A percentile compares a stretch with the other conserved stretches of the same genome.
These are phyloP conservation scores for Ptiloglossa arizonensis DNA, from an alignment of 1,140 invertebrate genomes.

Conservation along the genomic window DNA sequence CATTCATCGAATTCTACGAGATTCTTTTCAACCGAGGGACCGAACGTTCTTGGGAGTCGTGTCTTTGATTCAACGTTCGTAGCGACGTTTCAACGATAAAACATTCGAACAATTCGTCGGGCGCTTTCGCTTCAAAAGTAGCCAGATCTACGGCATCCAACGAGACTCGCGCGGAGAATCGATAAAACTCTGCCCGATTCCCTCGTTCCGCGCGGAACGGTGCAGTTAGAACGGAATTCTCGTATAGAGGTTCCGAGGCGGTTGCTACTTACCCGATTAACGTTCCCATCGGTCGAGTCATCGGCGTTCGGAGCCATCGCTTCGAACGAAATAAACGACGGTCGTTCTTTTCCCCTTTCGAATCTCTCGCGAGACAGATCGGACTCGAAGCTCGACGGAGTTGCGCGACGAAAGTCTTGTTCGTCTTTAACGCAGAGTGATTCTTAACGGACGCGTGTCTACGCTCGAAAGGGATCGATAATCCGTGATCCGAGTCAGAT, in stretches of 20 bases:
- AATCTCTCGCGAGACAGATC: neutral
- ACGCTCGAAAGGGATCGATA: too few relatives aligned
- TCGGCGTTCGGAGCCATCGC: slow-evolving; percentile 1
- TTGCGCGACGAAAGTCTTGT: neutral
- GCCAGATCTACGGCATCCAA: neutral
- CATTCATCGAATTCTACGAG: too few relatives aligned
- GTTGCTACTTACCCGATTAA: slow-evolving; percentile 43
- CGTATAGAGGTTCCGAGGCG: slow-evolving; percentile 2
- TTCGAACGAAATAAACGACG: slow-evolving; percentile 29
- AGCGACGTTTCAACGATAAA: neutral
- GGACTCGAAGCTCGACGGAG: neutral
- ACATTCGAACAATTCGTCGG: neutral
- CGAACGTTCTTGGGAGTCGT: neutral
- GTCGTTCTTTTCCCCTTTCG: neutral
- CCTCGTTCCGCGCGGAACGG: neutral
- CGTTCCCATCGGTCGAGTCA: slow-evolving; percentile 20
- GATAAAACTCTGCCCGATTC: slow-evolving; percentile 16
- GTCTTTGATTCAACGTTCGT: neutral
- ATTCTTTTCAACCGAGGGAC: too few relatives aligned
- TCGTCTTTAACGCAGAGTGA: too few relatives aligned
- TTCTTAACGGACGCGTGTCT: too few relatives aligned
- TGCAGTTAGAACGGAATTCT: slow-evolving; percentile 18
- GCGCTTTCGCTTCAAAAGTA: neutral
- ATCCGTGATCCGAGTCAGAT: too few relatives aligned
- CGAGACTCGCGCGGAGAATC: neutral